Percentiles rank a stretch among this genome's conserved stretches.
phyloP scores from a whole-genome alignment of 2,888 invertebrate species.

The Ametastegia equiseti region DNA sequence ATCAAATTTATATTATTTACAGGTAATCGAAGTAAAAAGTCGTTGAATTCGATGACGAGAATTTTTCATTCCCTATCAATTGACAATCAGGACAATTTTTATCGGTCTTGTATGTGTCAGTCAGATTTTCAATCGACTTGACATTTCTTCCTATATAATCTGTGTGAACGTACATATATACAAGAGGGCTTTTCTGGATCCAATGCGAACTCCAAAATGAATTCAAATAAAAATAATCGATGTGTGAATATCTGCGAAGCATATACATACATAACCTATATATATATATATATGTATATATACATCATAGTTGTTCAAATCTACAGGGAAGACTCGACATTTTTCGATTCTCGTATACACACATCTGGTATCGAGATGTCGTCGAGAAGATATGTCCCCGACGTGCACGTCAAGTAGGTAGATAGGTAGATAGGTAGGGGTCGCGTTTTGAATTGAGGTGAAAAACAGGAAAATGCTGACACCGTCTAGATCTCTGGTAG shows the following conservation, averaged over 20 bases:
- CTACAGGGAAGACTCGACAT: not conserved
- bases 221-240: not conserved
- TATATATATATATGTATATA: not conserved
- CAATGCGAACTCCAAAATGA: not conserved
- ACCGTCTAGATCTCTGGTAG: not conserved
- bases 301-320: no score
- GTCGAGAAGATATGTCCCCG: not conserved
- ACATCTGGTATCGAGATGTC: not conserved
- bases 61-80: not conserved
- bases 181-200: not conserved
- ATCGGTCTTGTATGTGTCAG: not conserved
- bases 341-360: not conserved
- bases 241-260: not conserved
- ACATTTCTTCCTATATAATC: not conserved
- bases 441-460: not conserved
- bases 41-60: no score
- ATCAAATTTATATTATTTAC: no score
- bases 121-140: not conserved
- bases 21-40: no score
- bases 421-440: not conserved
- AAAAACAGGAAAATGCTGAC: conserved; percentile 23
- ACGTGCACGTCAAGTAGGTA: not conserved
- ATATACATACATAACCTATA: not conserved
- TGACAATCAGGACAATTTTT: not conserved
- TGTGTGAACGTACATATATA: not conserved